Evolutionary conservation across 2,888 invertebrate genomes (phyloP).

Genomic region (Watsonalla binaria): DNA sequence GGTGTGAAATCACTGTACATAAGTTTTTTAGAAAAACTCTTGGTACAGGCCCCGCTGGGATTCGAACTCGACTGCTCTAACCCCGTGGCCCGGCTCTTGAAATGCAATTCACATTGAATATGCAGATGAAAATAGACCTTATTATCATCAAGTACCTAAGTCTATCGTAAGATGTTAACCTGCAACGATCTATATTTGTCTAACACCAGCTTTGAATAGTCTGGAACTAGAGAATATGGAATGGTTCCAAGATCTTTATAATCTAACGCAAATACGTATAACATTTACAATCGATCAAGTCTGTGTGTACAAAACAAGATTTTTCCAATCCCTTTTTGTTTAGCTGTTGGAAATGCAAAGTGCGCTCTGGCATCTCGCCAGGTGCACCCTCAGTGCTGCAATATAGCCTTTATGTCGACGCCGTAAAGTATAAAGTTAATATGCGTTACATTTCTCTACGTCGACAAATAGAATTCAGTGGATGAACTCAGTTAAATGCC

Average conservation of each 20-base stretch:
- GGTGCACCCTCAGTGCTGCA: not conserved
- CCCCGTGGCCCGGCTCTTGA: no score
- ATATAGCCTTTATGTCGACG: not conserved
- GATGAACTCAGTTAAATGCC: conserved; percentile 13
- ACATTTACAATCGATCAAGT: not conserved
- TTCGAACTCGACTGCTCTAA: no score
- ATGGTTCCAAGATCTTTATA: not conserved
- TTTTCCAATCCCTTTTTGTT: not conserved
- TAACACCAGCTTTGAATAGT: no score
- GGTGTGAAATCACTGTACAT: no score
- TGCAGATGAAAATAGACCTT: no score
- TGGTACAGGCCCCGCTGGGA: no score
- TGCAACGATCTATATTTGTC: no score
- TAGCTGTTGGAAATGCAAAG: conserved; percentile 1
- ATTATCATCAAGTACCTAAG: no score
- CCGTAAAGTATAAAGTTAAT: not conserved
- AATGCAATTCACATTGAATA: no score
- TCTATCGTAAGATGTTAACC: no score
- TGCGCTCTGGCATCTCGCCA: conserved; percentile 1
- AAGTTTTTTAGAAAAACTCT: no score
- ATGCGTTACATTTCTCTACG: conserved; percentile 4
- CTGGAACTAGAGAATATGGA: not conserved
- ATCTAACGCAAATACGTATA: not conserved
- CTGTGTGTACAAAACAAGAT: not conserved
- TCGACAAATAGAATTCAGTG: conserved; percentile 11